Evolutionary conservation across 2,113 vertebrate genomes (phyloP).

Genomic region (Turdus rufiventris): DNA sequence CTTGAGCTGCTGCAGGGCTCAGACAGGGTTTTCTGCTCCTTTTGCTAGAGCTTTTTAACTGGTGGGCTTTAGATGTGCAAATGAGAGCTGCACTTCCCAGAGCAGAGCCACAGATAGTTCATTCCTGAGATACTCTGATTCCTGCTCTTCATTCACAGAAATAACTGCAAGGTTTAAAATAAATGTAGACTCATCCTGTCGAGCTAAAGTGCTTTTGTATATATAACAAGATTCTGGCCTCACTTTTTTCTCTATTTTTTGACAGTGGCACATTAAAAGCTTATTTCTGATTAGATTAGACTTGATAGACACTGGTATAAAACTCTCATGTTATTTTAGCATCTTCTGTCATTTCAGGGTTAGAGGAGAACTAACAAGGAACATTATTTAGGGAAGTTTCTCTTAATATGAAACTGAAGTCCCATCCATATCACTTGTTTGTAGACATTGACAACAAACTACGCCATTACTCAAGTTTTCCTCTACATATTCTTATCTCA

Average conservation of each 20-base stretch:
- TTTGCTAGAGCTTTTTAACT: background rate
- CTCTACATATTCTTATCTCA: background rate
- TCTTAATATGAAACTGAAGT: background rate
- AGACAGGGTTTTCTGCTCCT: accelerated
- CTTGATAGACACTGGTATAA: background rate
- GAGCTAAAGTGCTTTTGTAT: background rate
- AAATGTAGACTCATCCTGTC: background rate
- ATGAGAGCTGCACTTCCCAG: background rate
- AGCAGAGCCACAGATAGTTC: background rate
- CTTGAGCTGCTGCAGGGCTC: background rate
- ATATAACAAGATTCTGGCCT: background rate
- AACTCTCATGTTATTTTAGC: background rate
- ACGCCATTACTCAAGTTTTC: background rate
- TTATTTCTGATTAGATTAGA: background rate
- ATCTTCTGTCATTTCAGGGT: background rate
- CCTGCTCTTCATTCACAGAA: background rate
- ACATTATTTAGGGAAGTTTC: background rate
- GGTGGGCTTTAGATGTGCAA: background rate
- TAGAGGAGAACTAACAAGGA: background rate
- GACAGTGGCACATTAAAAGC: background rate
- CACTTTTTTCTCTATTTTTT: background rate
- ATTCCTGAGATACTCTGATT: background rate
- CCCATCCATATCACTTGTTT: background rate
- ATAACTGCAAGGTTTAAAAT: background rate
- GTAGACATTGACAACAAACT: background rate